phyloP scores from a whole-genome alignment of 2,888 invertebrate species.

The Chorisops tibialis region DNA sequence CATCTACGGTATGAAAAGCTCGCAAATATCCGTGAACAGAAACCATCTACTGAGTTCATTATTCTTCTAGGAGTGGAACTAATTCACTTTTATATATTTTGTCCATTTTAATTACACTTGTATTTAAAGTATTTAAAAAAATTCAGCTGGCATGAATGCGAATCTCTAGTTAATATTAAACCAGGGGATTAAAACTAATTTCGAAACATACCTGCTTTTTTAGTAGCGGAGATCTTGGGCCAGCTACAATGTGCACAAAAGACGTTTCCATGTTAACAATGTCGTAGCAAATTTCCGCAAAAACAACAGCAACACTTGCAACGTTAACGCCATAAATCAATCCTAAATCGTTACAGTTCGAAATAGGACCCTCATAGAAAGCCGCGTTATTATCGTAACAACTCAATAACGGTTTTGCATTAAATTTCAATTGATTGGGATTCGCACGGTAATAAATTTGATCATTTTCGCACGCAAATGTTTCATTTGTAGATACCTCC shows the following conservation, averaged over 20 bases:
- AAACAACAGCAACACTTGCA: background rate
- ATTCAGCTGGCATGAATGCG: too few species aligned
- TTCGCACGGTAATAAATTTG: background rate
- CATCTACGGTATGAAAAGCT: too few species aligned
- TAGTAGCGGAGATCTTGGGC: background rate
- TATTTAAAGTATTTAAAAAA: too few species aligned
- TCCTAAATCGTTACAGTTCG: conserved; percentile 1
- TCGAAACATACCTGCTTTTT: background rate
- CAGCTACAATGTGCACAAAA: background rate
- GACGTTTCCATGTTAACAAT: background rate
- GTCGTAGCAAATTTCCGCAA: conserved; percentile 12
- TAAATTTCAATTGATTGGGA: background rate
- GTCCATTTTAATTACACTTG: too few species aligned
- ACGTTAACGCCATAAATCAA: background rate
- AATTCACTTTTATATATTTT: too few species aligned
- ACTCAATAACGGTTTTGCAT: background rate
- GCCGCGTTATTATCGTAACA: background rate
- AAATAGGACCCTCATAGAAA: background rate
- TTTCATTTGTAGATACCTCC: background rate
- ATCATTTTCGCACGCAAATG: background rate
- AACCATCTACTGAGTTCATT: too few species aligned
- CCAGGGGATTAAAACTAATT: background rate
- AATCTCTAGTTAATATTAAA: too few species aligned
- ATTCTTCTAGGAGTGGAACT: too few species aligned
- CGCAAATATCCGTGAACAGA: too few species aligned